Conservation (phyloP, 1,140 invertebrate species). For the Drosophila sulfurigaster region DNA sequence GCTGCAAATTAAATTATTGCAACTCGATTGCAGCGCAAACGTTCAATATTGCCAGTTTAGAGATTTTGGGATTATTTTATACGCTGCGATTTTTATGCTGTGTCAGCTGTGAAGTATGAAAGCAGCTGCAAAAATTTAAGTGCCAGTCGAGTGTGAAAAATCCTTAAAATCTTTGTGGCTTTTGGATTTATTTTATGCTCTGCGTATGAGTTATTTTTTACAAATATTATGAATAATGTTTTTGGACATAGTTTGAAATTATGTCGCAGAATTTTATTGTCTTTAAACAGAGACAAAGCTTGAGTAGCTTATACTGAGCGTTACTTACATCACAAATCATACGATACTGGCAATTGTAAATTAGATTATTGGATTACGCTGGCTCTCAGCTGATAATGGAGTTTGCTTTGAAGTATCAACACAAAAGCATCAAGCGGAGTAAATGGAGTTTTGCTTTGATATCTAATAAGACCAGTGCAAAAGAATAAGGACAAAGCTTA, state of each 20-base stretch:
- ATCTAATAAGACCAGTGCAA: neutral
- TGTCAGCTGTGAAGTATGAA: neutral
- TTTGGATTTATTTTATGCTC: slow-evolving; percentile 59
- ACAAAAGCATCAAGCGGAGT: neutral
- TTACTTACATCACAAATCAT: slow-evolving; percentile 4
- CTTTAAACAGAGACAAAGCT: no score
- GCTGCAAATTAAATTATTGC: neutral
- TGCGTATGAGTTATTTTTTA: slow-evolving; percentile 65
- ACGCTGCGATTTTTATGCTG: neutral
- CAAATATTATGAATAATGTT: neutral
- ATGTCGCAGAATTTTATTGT: neutral
- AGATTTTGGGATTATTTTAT: neutral
- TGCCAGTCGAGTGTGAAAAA: slow-evolving; percentile 2
- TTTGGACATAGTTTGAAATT: neutral
- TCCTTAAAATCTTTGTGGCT: slow-evolving; percentile 35
- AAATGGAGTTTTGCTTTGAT: neutral
- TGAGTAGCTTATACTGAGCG: neutral
- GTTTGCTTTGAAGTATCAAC: slow-evolving; percentile 2
- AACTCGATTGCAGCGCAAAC: neutral
- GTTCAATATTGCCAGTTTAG: neutral
- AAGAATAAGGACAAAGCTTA: neutral
- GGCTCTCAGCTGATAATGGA: neutral
- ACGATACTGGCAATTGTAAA: slow-evolving; percentile 14
- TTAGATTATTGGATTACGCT: slow-evolving; percentile 2
- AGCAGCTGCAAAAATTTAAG: neutral